phyloP scores from a whole-genome alignment of 1,140 invertebrate genomes.

The Drosophila nikananu region DNA sequence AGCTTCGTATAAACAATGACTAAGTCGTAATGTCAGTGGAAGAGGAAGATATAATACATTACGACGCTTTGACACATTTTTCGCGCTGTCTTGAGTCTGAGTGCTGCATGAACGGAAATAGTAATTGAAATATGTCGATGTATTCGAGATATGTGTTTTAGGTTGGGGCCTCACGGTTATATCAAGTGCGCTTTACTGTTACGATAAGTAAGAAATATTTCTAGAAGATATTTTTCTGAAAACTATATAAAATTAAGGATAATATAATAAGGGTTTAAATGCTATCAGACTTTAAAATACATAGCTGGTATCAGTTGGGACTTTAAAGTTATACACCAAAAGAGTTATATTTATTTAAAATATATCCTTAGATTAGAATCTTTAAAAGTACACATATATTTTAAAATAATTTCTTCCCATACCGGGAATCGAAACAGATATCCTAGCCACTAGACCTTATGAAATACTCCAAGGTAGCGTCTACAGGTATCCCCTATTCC shows the following conservation, averaged over 20 bases:
- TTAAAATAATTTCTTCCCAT: conserved; percentile 17
- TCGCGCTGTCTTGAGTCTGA: conserved; percentile 36
- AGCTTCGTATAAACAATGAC: conserved; percentile 29
- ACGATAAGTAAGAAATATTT: neutral
- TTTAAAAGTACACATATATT: neutral
- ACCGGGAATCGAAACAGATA: conserved; percentile 93
- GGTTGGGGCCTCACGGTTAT: conserved; percentile 7
- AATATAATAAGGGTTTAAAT: neutral
- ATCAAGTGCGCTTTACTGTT: neutral
- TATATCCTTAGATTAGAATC: neutral
- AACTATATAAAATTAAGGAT: neutral
- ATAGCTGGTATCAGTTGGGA: neutral
- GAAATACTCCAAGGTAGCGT: conserved; percentile 74
- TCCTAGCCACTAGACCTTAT: conserved; percentile 93
- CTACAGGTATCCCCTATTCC: conserved; percentile 23
- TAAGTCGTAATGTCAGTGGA: conserved; percentile 12
- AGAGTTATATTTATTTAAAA: neutral
- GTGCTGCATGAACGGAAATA: conserved; percentile 64
- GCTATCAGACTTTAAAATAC: neutral
- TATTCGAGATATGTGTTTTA: conserved; percentile 26
- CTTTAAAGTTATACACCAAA: neutral
- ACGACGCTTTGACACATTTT: conserved; percentile 33
- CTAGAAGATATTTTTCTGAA: neutral
- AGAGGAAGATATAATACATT: conserved; percentile 27
- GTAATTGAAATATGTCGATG: conserved; percentile 68